Percentiles rank a stretch among this genome's conserved stretches.
Conservation (phyloP, 1,140 invertebrate species). For the Anoplolepis gracilipes region DNA sequence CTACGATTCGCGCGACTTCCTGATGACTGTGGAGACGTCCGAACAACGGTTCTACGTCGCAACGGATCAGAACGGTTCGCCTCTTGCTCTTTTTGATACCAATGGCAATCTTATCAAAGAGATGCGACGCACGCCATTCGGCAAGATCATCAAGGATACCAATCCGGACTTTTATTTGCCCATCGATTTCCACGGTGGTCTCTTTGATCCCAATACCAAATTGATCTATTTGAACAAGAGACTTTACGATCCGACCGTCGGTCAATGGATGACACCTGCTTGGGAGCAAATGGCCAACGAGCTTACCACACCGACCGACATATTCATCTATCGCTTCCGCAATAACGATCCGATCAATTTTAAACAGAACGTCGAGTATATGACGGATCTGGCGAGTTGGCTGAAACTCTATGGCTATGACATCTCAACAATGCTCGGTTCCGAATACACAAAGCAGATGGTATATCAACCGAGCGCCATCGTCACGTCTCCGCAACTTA, state of each 20-base stretch:
- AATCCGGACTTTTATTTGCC: conserved; percentile 96
- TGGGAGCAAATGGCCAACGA: conserved; percentile 94
- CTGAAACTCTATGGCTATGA: conserved; percentile 95
- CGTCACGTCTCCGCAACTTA: conserved; percentile 91
- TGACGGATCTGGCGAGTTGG: conserved; percentile 95
- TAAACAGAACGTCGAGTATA: conserved; percentile 91
- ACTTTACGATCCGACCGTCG: conserved; percentile 96
- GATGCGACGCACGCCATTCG: conserved; percentile 96
- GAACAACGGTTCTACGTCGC: conserved; percentile 96
- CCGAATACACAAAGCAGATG: conserved; percentile 91
- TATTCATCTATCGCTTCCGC: conserved; percentile 96
- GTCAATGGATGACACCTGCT: conserved; percentile 97
- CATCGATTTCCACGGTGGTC: conserved; percentile 96
- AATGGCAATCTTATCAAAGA: conserved; percentile 97
- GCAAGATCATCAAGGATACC: conserved; percentile 94
- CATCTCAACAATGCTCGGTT: conserved; percentile 93
- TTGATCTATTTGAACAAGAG: conserved; percentile 94
- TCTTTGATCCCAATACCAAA: conserved; percentile 93
- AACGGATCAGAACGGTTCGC: conserved; percentile 96
- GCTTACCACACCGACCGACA: conserved; percentile 93
- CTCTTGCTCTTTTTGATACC: conserved; percentile 95
- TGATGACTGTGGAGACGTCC: conserved; percentile 93
- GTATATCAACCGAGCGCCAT: conserved; percentile 92
- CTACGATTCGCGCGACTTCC: conserved; percentile 94
- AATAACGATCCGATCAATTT: conserved; percentile 97